Evolutionary conservation across 2,797 vertebrate species (phyloP).

Genomic region (Cirrhinus mrigala): DNA sequence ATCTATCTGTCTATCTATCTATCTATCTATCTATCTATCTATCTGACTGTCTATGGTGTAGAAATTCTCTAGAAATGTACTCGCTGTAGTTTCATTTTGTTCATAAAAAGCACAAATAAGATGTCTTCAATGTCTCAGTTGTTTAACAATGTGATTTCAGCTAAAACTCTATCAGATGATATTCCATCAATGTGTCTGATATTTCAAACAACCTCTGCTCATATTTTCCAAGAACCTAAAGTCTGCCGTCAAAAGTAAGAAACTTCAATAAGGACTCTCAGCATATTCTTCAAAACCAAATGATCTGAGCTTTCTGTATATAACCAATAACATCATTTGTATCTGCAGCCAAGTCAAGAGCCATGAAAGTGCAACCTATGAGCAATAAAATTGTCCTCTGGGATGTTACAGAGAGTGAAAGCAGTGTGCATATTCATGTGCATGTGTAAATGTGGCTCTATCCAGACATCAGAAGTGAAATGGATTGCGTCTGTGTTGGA

Average conservation of each 20-base stretch:
- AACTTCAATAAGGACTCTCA: neutral
- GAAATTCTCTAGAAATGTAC: no score
- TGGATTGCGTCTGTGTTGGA: neutral
- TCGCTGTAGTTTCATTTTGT: no score
- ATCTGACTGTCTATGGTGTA: neutral
- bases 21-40: neutral
- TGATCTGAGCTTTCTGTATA: neutral
- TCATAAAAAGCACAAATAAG: no score
- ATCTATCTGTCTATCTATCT: neutral
- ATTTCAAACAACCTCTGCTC: neutral
- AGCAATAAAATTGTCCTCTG: neutral
- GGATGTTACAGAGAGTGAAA: neutral
- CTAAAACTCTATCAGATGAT: neutral
- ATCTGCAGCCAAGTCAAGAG: neutral
- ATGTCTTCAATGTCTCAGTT: neutral
- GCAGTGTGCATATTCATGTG: neutral
- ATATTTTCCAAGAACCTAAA: neutral
- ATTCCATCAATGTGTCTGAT: neutral
- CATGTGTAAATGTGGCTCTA: slow-evolving; percentile 5
- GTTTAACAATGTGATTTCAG: neutral
- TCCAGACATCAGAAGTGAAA: neutral
- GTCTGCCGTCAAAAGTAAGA: neutral
- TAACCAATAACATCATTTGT: neutral
- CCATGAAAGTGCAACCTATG: neutral
- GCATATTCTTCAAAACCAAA: neutral